Percentiles rank a stretch among this genome's conserved stretches.
These are phyloP conservation scores for Notospermus geniculatus DNA, from an alignment of 1,140 invertebrate species.

Conservation along the genomic window DNA sequence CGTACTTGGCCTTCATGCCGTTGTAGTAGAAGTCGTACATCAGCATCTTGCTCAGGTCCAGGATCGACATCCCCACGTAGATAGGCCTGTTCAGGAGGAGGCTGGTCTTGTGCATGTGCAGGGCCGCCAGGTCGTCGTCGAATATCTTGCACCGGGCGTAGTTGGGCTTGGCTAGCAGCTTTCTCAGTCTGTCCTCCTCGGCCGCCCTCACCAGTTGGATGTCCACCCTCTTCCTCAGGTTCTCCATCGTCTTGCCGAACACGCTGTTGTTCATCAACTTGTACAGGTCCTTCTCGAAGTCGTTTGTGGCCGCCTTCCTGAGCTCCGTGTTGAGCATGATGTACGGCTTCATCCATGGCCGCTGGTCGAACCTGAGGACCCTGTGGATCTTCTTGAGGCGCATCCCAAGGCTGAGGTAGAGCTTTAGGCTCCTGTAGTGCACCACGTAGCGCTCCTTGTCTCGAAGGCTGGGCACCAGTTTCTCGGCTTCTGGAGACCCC, in stretches of 20 bases:
- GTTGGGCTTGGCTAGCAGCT: conserved; percentile 46
- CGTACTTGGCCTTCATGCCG: conserved; percentile 39
- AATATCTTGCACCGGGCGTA: conserved; percentile 47
- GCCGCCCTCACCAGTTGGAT: conserved; percentile 27
- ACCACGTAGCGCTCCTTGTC: conserved; percentile 27
- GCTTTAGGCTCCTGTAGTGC: conserved; percentile 24
- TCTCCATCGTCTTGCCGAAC: conserved; percentile 58
- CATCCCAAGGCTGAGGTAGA: conserved; percentile 22
- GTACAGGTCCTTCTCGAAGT: conserved; percentile 56
- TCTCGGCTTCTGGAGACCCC: conserved; percentile 12
- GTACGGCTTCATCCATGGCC: conserved; percentile 22
- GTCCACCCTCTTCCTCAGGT: conserved; percentile 45
- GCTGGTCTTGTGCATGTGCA: conserved; percentile 27
- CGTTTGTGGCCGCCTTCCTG: conserved; percentile 44
- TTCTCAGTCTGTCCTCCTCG: conserved; percentile 13
- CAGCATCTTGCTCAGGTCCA: conserved; percentile 32
- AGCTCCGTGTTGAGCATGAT: conserved; percentile 31
- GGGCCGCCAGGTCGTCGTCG: conserved; percentile 31
- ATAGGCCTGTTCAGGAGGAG: conserved; percentile 32
- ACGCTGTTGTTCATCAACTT: conserved; percentile 57
- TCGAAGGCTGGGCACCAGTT: conserved; percentile 25
- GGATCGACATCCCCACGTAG: conserved; percentile 30
- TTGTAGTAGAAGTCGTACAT: conserved; percentile 49
- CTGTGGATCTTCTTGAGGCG: conserved; percentile 24
- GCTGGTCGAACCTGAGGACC: conserved; percentile 20